Conservation (phyloP, 2,888 invertebrate species). For the Amorpha juglandis region DNA sequence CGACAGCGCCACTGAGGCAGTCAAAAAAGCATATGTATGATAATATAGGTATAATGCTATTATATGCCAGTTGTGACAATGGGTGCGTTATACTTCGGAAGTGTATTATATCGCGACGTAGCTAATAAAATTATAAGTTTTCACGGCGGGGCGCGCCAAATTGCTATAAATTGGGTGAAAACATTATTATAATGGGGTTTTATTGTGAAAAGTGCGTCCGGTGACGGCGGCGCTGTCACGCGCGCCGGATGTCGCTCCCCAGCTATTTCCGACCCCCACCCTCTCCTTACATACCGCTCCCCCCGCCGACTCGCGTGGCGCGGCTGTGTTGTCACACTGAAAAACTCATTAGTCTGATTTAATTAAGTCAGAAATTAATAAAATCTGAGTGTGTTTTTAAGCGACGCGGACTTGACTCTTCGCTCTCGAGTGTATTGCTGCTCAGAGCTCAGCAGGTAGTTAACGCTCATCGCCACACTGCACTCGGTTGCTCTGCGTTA, state of each 20-base stretch:
- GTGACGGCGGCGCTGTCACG: slow-evolving; percentile 23
- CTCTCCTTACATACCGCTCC: background rate
- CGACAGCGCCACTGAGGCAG: too few relatives aligned
- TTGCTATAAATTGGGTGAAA: slow-evolving; percentile 32
- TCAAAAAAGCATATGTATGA: too few relatives aligned
- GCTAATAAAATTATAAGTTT: slow-evolving; percentile 12
- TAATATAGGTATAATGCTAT: too few relatives aligned
- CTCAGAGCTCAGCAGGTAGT: background rate
- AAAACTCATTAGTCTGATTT: slow-evolving; percentile 23
- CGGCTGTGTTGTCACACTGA: slow-evolving; percentile 9
- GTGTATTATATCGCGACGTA: background rate
- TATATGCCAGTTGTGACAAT: too few relatives aligned
- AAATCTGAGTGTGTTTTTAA: background rate
- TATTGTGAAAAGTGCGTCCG: slow-evolving; percentile 28
- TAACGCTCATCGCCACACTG: background rate
- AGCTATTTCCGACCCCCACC: slow-evolving; percentile 26
- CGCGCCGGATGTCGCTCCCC: slow-evolving; percentile 29
- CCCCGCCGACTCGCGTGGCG: background rate
- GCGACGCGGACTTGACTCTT: background rate
- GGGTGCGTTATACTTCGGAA: background rate
- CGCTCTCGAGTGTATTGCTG: background rate
- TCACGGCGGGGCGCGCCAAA: slow-evolving; percentile 24
- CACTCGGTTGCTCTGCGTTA: background rate
- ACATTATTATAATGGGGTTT: slow-evolving; percentile 29
- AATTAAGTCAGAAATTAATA: slow-evolving; percentile 20